These are phyloP conservation scores for Pycnomerus fuliginosus DNA, from an alignment of 2,888 invertebrate species.

Conservation along the genomic window DNA sequence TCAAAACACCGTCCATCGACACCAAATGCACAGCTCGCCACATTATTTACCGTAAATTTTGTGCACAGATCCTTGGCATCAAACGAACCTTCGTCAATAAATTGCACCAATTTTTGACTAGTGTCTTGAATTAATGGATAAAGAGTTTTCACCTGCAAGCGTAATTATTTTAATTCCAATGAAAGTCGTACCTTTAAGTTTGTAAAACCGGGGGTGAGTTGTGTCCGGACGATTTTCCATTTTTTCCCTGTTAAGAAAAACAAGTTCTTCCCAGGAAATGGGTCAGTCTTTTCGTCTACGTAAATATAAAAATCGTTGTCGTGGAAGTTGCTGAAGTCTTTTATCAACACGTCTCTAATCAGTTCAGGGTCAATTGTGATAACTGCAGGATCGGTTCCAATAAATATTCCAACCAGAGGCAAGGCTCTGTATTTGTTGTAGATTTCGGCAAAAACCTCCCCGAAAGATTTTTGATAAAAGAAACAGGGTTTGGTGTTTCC, in stretches of 20 bases:
- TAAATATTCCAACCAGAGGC: constrained; percentile 31
- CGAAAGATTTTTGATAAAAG: constrained; percentile 32
- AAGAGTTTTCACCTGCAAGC: constrained; percentile 52
- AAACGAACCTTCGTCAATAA: constrained; percentile 43
- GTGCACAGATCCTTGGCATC: constrained; percentile 48
- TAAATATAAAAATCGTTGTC: constrained; percentile 47
- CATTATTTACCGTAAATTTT: constrained; percentile 47
- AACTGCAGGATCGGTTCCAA: constrained; percentile 38
- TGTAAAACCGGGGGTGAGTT: constrained; percentile 56
- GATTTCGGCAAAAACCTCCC: constrained; percentile 35
- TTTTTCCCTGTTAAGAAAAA: constrained; percentile 53
- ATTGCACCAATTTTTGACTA: constrained; percentile 48
- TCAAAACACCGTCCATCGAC: constrained; percentile 50
- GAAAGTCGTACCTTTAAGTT: constrained; percentile 44
- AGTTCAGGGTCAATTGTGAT: constrained; percentile 45
- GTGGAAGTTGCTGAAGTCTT: constrained; percentile 46
- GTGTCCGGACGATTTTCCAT: constrained; percentile 55
- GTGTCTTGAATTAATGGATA: constrained; percentile 54
- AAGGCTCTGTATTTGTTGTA: constrained; percentile 30
- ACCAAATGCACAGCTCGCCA: constrained; percentile 53
- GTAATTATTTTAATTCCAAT: not conserved
- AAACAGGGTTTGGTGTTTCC: constrained; percentile 35
- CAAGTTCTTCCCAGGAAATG: constrained; percentile 53
- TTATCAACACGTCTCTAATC: constrained; percentile 41
- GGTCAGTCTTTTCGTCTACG: constrained; percentile 52